Evolutionary conservation across 2,797 vertebrate species (phyloP), one percentile per base, ranked within the genome.

Genomic region (Coreius guichenoti): DNA sequence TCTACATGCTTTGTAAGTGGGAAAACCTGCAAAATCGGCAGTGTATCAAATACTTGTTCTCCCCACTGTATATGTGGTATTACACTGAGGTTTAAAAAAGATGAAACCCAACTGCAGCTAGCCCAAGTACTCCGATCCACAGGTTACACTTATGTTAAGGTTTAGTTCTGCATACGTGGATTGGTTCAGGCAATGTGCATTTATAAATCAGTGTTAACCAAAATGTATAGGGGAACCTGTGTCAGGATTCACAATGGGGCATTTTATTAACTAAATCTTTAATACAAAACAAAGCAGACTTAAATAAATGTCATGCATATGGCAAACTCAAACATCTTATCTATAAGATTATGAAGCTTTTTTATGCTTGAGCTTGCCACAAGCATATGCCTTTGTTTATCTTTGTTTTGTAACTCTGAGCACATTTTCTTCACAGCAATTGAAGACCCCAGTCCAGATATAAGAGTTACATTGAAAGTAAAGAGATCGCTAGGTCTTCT

Each of bases 351-450:
- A 36, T 12, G 31, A 68, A 3, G 8, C 14, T 72, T 75, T 74
- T 31, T 54, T 75, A 54, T 56, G 16, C 11, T 76, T 56, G 31
- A 76, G 12, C 74, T n/a, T 45, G 21, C 68, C 36, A 70, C 39
- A 45, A n/a, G 39, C 23, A 45, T n/a, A n/a, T 77, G 8, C n/a
- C 54, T n/a, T 77, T 39, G 21, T 58, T 58, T 9, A 77, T 13
- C 51, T 54, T 77, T 77, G 75, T 58, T 61, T 43, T 77, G 75
- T 77, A 26, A 43, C 36, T 47, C 17, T 74, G 16, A 70, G 33
- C 33, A n/a, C 5, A 54, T 81, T 68, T 49, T 68, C 7, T n/a
- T 70, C 23, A 81, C 49, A 17, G 54, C 54, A 47, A n/a, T 17
- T 73, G 13, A 29, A 73, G 47, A 58, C 31, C 36, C 14, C 47